Evolutionary conservation across 2,888 invertebrate genomes (phyloP).

Genomic region (Stenchaetothrips biformis): DNA sequence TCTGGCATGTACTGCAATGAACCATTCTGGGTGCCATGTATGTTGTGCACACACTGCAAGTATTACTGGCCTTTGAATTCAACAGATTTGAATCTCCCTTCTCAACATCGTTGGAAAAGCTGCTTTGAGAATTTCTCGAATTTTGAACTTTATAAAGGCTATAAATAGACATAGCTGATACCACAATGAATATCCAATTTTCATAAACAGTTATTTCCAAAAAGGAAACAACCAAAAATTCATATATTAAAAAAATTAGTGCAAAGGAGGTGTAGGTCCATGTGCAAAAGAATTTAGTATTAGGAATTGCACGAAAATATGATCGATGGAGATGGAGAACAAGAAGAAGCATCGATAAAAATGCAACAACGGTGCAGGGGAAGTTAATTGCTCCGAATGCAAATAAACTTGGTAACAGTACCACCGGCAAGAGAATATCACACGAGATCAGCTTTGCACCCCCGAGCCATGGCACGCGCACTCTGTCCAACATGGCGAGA

Average conservation of each 20-base stretch:
- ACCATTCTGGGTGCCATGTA: conserved; percentile 63
- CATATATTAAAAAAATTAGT: conserved; percentile 63
- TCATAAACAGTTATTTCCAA: conserved; percentile 66
- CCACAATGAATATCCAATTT: conserved; percentile 54
- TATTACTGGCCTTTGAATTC: conserved; percentile 30
- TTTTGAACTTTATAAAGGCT: not conserved
- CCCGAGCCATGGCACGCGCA: conserved; percentile 56
- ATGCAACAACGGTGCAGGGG: conserved; percentile 37
- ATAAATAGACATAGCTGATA: not conserved
- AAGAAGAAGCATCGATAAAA: conserved; percentile 36
- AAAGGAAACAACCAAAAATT: conserved; percentile 62
- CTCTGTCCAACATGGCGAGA: conserved; percentile 51
- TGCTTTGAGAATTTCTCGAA: not conserved
- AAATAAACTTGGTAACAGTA: conserved; percentile 44
- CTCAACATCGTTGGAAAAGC: not conserved
- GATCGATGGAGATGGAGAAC: not conserved
- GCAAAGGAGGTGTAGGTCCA: conserved; percentile 67
- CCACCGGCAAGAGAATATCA: conserved; percentile 50
- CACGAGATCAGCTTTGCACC: conserved; percentile 54
- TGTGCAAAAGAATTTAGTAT: conserved; percentile 68
- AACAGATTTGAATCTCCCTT: not conserved
- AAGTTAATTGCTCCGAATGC: conserved; percentile 37
- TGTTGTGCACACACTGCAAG: conserved; percentile 58
- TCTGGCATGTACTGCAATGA: conserved; percentile 78
- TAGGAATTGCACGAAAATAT: conserved; percentile 39